Conservation (phyloP, 1,140 invertebrate species). For the Seison nebaliae region DNA sequence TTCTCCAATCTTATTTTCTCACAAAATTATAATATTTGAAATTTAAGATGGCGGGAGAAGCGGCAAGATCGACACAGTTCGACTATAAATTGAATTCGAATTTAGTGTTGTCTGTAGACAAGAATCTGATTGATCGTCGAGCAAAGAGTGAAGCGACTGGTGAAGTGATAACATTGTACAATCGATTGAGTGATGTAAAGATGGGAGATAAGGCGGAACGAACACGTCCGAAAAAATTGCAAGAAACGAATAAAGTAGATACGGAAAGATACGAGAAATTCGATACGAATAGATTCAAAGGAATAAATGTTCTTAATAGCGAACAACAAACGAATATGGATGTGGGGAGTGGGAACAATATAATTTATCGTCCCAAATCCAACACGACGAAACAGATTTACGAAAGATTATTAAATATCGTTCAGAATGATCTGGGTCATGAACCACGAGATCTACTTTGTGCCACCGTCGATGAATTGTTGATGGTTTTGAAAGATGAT, state of each 20-base stretch:
- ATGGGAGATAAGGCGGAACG: conserved; percentile 71
- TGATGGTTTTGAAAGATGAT: conserved; percentile 78
- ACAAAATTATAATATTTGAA: no score
- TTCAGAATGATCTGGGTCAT: conserved; percentile 85
- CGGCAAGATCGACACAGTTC: conserved; percentile 83
- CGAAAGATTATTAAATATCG: conserved; percentile 72
- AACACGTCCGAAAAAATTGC: conserved; percentile 37
- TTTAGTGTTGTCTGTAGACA: conserved; percentile 94
- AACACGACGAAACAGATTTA: conserved; percentile 89
- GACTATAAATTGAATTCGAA: conserved; percentile 99
- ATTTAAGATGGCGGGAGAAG: conserved; percentile 68
- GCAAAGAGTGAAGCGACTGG: conserved; percentile 95
- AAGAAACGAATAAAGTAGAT: conserved; percentile 37
- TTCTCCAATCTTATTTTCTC: no score
- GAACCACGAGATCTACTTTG: conserved; percentile 81
- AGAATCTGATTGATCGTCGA: conserved; percentile 73
- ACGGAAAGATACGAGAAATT: conserved; percentile 32
- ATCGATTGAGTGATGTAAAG: conserved; percentile 58
- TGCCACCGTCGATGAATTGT: conserved; percentile 87
- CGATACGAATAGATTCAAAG: conserved; percentile 61
- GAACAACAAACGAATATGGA: no score
- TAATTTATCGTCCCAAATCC: conserved; percentile 78
- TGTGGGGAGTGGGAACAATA: conserved; percentile 68
- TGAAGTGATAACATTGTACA: conserved; percentile 75
- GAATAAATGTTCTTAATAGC: conserved; percentile 50